Evolutionary conservation across 2,888 invertebrate species (phyloP).

Genomic region (Xestia xanthographa): DNA sequence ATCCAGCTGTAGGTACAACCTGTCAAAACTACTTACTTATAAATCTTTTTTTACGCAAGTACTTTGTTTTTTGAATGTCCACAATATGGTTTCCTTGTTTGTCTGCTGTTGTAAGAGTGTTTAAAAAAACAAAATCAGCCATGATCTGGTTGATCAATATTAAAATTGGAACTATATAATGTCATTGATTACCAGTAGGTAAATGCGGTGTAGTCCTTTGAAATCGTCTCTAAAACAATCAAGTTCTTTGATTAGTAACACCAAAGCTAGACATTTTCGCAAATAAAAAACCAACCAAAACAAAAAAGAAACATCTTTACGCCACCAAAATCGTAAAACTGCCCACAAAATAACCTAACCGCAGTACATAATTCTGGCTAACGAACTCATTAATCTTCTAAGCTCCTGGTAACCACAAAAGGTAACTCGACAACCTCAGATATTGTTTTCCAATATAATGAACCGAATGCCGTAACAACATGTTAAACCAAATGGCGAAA

Average conservation of each 20-base stretch:
- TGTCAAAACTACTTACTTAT: slow-evolving; percentile 5
- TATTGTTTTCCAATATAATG: slow-evolving; percentile 54
- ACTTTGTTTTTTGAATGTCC: background rate
- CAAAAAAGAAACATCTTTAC: background rate
- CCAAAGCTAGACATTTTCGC: background rate
- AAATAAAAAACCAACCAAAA: background rate
- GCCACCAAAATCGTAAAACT: slow-evolving; percentile 26
- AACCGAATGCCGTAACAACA: slow-evolving; percentile 46
- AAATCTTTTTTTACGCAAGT: background rate
- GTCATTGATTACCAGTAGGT: background rate
- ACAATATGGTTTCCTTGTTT: background rate
- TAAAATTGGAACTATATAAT: background rate
- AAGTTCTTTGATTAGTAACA: background rate
- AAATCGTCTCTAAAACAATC: background rate
- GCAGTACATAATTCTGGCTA: slow-evolving; percentile 34
- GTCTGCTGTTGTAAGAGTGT: background rate
- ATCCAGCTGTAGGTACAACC: slow-evolving; percentile 3
- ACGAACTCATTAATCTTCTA: slow-evolving; percentile 54
- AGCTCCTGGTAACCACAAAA: slow-evolving; percentile 55
- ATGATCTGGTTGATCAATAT: background rate
- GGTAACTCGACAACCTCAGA: slow-evolving; percentile 43
- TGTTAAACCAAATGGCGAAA: slow-evolving; percentile 32
- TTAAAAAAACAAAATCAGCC: background rate
- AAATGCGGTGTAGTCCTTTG: background rate
- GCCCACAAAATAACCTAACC: slow-evolving; percentile 38